Evolutionary conservation across 2,888 invertebrate genomes (phyloP).

Genomic region (Nowickia ferox): DNA sequence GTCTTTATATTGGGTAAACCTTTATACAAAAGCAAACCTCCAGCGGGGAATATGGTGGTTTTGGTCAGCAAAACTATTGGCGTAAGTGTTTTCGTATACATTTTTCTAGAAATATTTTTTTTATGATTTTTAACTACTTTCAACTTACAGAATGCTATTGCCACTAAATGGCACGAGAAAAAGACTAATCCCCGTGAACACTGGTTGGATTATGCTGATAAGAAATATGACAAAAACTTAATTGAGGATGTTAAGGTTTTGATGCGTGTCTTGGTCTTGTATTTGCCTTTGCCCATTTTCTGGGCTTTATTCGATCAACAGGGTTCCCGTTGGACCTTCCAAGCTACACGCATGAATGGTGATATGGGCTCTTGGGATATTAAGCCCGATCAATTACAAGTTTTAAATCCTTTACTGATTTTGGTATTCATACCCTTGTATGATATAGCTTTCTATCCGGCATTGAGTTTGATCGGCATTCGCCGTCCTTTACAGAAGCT

Average conservation of each 20-base stretch:
- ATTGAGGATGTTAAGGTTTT: slow-evolving; percentile 89
- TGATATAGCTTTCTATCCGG: slow-evolving; percentile 91
- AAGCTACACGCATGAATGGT: slow-evolving; percentile 94
- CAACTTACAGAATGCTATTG: slow-evolving; percentile 84
- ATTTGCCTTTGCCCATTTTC: slow-evolving; percentile 94
- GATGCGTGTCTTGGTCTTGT: slow-evolving; percentile 90
- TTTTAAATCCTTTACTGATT: slow-evolving; percentile 94
- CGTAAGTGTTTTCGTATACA: slow-evolving; percentile 83
- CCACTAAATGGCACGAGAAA: slow-evolving; percentile 80
- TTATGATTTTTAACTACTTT: background rate
- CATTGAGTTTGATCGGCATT: slow-evolving; percentile 87
- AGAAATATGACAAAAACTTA: slow-evolving; percentile 87
- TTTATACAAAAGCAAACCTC: slow-evolving; percentile 87
- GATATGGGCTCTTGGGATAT: slow-evolving; percentile 88
- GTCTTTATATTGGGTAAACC: slow-evolving; percentile 88
- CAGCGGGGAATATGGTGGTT: slow-evolving; percentile 88
- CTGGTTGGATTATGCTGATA: slow-evolving; percentile 94
- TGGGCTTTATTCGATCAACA: slow-evolving; percentile 98
- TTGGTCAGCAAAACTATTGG: slow-evolving; percentile 86
- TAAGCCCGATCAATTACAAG: slow-evolving; percentile 98
- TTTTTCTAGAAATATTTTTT: background rate
- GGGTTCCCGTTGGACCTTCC: slow-evolving; percentile 96
- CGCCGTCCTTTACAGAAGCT: slow-evolving; percentile 93
- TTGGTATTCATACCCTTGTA: slow-evolving; percentile 93
- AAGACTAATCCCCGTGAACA: slow-evolving; percentile 86